These are phyloP conservation scores for Anoura caudifer DNA, from an alignment of 2,113 vertebrate species.

Conservation along the genomic window DNA sequence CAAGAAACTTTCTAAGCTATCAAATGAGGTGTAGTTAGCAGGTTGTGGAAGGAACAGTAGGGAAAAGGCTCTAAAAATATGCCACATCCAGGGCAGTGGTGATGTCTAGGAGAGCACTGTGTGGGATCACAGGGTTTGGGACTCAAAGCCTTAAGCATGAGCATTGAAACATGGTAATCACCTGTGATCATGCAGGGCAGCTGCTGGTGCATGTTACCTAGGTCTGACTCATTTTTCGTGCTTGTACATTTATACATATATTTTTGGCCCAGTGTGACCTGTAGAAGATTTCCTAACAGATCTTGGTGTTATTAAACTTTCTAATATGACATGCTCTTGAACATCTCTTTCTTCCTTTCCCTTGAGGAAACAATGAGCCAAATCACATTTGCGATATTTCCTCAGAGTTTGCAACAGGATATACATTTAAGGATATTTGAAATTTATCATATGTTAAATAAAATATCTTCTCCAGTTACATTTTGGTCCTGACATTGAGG, in stretches of 20 bases:
- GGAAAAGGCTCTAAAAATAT: neutral
- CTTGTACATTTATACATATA: neutral
- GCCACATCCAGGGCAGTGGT: neutral
- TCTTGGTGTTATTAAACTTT: neutral
- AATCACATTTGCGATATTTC: constrained; percentile 21
- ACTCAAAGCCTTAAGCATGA: neutral
- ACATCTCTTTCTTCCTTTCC: constrained; percentile 36
- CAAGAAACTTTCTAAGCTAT: neutral
- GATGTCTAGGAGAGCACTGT: neutral
- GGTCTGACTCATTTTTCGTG: neutral
- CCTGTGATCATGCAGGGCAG: neutral
- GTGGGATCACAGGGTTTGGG: neutral
- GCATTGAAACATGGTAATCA: neutral
- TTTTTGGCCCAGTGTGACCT: neutral
- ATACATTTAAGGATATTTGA: constrained; percentile 46
- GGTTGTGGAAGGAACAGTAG: rapidly evolving
- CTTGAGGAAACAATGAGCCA: constrained; percentile 29
- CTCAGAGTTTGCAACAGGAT: constrained; percentile 17
- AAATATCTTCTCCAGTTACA: constrained; percentile 13
- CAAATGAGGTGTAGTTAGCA: neutral
- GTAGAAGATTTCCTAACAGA: neutral
- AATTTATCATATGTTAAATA: neutral
- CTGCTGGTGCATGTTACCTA: neutral
- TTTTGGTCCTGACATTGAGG: neutral
- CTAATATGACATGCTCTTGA: constrained; percentile 14